Evolutionary conservation across 23 tunicate genomes (phyloP), one percentile per base, ranked within the genome.

Genomic region (Trididemnum clinides): DNA sequence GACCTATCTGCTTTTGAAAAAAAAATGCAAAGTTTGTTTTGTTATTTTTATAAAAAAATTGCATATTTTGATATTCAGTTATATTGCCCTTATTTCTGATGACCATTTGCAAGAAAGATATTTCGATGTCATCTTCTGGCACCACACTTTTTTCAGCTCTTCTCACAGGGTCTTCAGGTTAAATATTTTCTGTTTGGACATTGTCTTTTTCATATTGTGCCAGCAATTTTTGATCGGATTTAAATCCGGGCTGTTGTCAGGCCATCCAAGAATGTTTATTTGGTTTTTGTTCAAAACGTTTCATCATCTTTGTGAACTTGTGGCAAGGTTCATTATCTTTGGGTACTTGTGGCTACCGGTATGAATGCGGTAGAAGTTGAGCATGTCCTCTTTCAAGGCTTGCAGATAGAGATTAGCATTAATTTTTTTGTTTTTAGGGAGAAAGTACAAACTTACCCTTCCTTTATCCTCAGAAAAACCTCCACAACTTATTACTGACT

Each of bases 391-490:
- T 28, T 37, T 57, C 57, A 74, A 74, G 5, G 38, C 80, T 35
- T 74, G 22, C 57, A 36, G 28, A 28, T 74, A 74, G 28, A 74
- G 57, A 35, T 74, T 57, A 74, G 58, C 83, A 31, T 50, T 78
- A 65, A 78, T 51, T 51, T 78, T 54, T 78, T 78, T 78, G 83
- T 78, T 78, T 30, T 78, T 78, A 2, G 65, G 83, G 27, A 78
- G 38, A 36, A 78, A 78, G 65, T 78, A 78, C 36, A 51, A 38
- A 18, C 65, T 66, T 78, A 12, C 37, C 83, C 66, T 78, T 29
- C 36, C 83, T 54, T 31, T 78, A 10, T 78, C 66, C 2, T 29
- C 83, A 51, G 65, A 78, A 78, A 78, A 78, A 78, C 83, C 3
- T 54, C 83, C 83, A n/a, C n/a, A n/a, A n/a, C n/a, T n/a, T n/a